phyloP scores from a whole-genome alignment of 2,113 vertebrate genomes.

The Stomatorhinus ivindoensis region DNA sequence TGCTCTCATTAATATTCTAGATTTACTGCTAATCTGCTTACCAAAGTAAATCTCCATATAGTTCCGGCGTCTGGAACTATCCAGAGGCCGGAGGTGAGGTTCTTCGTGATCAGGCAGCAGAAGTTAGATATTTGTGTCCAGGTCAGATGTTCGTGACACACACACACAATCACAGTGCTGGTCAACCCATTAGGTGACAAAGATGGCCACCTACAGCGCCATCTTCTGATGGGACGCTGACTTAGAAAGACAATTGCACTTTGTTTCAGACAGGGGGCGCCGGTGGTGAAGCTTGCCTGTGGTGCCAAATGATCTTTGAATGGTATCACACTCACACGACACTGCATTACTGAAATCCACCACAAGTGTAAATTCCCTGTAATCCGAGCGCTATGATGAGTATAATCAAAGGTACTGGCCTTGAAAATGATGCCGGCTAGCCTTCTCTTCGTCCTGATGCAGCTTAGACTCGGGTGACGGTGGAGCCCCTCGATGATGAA shows the following conservation, averaged over 20 bases:
- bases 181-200: neutral
- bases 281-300: neutral
- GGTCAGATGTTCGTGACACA: neutral
- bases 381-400: neutral
- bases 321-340: neutral
- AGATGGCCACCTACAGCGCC: neutral
- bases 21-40: no score
- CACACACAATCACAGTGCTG: neutral
- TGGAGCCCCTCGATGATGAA: conserved; percentile 85
- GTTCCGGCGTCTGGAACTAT: no score
- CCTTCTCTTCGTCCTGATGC: neutral
- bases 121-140: no score
- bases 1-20: no score
- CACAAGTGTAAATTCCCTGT: neutral
- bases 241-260: neutral
- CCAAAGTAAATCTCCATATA: no score
- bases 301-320: neutral
- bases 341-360: neutral
- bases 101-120: neutral
- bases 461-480: conserved; percentile 41
- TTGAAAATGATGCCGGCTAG: conserved; percentile 17
- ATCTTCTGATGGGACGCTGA: neutral
- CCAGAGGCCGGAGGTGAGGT: neutral
- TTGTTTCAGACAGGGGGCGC: neutral
- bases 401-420: conserved; percentile 26